phyloP scores from a whole-genome alignment of 2,113 vertebrate species.

The Plecotus auritus region DNA sequence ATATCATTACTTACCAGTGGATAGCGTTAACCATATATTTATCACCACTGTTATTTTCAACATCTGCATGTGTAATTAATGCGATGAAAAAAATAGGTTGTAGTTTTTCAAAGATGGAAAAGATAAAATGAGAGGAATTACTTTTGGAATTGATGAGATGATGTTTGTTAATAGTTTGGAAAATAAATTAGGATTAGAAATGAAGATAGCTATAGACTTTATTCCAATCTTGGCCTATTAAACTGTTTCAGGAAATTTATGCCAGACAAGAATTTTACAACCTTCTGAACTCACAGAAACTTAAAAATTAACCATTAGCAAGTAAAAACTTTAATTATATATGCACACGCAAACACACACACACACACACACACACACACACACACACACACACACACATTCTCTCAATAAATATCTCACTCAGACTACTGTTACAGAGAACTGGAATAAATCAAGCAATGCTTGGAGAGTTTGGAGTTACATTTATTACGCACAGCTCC shows the following conservation, averaged over 20 bases:
- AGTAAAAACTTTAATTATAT: not conserved
- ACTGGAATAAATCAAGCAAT: too few species aligned
- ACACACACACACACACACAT: too few species aligned
- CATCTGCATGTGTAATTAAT: slow-evolving; percentile 79
- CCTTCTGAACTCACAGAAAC: not conserved
- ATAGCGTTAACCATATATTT: slow-evolving; percentile 67
- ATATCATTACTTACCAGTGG: slow-evolving; percentile 72
- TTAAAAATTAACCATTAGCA: slow-evolving; percentile 10
- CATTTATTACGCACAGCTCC: too few species aligned
- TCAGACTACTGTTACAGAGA: too few species aligned
- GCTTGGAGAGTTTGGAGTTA: too few species aligned
- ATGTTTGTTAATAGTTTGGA: slow-evolving; percentile 69
- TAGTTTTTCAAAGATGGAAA: slow-evolving; percentile 68
- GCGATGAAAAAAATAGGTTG: slow-evolving; percentile 41
- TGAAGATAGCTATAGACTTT: slow-evolving; percentile 37
- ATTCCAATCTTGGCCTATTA: slow-evolving; percentile 29
- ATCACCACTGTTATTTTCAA: slow-evolving; percentile 66
- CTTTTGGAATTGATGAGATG: slow-evolving; percentile 62
- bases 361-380: not conserved
- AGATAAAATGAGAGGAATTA: slow-evolving; percentile 56
- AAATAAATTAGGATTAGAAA: slow-evolving; percentile 51
- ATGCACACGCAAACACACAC: not conserved
- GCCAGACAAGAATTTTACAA: not conserved
- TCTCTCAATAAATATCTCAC: not conserved
- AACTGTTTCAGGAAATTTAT: slow-evolving; percentile 1